Evolutionary conservation across 2,888 invertebrate species (phyloP), one percentile per base, ranked within the genome.

Genomic region (Apantesis nais): DNA sequence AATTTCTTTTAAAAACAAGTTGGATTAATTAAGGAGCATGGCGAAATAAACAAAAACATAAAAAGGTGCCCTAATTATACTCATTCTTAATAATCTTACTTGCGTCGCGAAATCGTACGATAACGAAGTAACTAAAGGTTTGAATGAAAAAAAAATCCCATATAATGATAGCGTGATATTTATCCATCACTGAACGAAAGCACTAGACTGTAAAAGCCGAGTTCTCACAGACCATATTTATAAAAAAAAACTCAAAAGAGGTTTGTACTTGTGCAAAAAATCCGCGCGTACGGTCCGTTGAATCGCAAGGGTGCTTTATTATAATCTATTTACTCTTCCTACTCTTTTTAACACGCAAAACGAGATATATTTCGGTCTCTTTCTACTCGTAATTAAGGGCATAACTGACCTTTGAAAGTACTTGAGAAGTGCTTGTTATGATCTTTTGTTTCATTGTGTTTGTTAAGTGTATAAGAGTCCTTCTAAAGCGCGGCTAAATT

Each of bases 361-460:
- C 25, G 55, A 70, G 69, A 52, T 73, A 71, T 87, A 84, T 78
- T 16, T 62, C 67, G 74, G 68, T 90, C 89, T 83, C 86, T 77
- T 69, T 90, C 84, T 84, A 62, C 70, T 86, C 75, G 78, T 93
- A 94, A 93, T 94, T 94, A 93, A 94, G 89, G 89, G 90, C 87
- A 86, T 90, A 80, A 85, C 90, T 90, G 93, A 92, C 93, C 92
- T 91, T 89, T 85, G 83, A 88, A 90, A 89, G 90, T 87, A 84
- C 88, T 89, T 89, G 87, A 90, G 89, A 89, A 92, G 93, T 87
- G 89, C 90, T 90, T 91, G 89, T 92, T 91, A 86, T 91, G 91
- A 91, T 90, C 89, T 88, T 89, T 94, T 94, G 92, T 94, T 88
- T 93, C 90, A 90, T 90, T 90, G 84, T 89, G 79, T 79, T 81